Evolutionary conservation across 1,140 invertebrate species (phyloP).

Genomic region (Heliconius congener): DNA sequence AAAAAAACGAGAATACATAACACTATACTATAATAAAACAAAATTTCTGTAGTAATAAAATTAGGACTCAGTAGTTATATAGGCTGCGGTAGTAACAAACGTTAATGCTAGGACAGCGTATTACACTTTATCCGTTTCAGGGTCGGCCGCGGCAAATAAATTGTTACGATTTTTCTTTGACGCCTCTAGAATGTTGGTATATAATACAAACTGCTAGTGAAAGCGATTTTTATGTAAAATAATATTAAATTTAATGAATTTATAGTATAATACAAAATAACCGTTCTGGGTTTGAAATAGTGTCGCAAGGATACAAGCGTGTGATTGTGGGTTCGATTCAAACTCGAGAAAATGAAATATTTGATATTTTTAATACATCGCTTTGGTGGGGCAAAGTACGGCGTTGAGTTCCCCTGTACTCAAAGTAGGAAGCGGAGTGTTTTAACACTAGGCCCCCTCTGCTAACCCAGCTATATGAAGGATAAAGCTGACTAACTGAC

Average conservation of each 20-base stretch:
- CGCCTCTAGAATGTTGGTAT: conserved; percentile 60
- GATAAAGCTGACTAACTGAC: background rate
- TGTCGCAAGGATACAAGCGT: too few relatives aligned
- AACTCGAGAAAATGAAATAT: too few relatives aligned
- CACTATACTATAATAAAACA: too few relatives aligned
- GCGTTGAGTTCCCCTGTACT: too few relatives aligned
- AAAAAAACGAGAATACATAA: too few relatives aligned
- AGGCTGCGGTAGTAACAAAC: conserved; percentile 39
- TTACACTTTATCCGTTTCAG: conserved; percentile 57
- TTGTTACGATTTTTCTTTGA: conserved; percentile 76
- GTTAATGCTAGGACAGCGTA: conserved; percentile 55
- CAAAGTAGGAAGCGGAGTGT: background rate
- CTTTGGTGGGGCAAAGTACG: too few relatives aligned
- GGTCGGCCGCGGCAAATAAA: conserved; percentile 61
- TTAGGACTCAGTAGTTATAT: conserved; percentile 28
- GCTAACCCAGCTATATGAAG: background rate
- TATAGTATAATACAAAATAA: background rate
- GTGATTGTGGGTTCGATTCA: background rate
- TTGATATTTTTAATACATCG: too few relatives aligned
- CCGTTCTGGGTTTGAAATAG: too few relatives aligned
- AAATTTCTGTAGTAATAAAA: background rate
- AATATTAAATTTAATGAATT: background rate
- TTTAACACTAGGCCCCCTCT: background rate
- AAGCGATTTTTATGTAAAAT: background rate
- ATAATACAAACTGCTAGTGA: background rate